phyloP scores from a whole-genome alignment of 2,797 vertebrate species.

The Rachycentron canadum region DNA sequence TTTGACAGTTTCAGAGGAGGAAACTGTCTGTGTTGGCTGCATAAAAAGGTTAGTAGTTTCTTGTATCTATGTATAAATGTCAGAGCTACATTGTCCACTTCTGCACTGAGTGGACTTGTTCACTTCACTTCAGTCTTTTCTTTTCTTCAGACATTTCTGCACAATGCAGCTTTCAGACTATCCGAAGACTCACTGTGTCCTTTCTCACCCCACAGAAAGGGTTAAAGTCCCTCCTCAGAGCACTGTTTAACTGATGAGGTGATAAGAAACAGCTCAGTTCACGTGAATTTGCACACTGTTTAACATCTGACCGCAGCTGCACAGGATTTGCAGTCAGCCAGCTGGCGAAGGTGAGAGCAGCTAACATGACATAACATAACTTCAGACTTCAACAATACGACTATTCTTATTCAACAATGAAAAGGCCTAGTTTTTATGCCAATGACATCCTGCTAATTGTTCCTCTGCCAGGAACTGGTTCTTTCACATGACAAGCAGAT shows the following conservation, averaged over 20 bases:
- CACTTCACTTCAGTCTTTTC: background rate
- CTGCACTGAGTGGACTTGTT: background rate
- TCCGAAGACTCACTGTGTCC: too few relatives aligned
- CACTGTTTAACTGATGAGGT: background rate
- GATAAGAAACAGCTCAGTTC: background rate
- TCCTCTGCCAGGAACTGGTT: background rate
- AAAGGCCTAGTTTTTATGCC: background rate
- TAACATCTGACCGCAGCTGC: background rate
- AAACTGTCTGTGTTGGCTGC: background rate
- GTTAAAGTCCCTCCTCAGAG: conserved; percentile 33
- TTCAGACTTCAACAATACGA: background rate
- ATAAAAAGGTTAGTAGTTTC: background rate
- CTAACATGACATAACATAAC: background rate
- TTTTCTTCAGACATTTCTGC: too few relatives aligned
- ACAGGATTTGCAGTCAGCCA: background rate
- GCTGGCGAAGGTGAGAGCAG: conserved; percentile 47
- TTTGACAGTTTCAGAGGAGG: background rate
- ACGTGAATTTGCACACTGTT: background rate
- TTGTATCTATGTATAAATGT: background rate
- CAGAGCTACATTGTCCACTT: background rate
- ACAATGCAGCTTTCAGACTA: background rate
- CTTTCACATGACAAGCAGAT: background rate
- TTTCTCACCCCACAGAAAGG: background rate
- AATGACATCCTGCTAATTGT: background rate
- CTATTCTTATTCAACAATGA: background rate